These are phyloP conservation scores for Andrena chrysosceles DNA, from an alignment of 2,888 invertebrate species.

Conservation along the genomic window DNA sequence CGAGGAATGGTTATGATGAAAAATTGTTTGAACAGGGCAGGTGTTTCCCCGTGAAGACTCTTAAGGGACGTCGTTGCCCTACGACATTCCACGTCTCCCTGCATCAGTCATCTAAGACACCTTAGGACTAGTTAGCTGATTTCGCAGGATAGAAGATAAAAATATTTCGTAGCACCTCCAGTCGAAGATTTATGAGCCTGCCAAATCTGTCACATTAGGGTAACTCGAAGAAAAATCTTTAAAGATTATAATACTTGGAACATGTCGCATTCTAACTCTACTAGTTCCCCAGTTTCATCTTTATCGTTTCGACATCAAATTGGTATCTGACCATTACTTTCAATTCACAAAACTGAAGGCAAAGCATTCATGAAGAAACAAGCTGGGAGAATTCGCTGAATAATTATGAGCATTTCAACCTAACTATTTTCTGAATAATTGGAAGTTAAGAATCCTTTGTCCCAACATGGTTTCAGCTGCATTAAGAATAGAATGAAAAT, in stretches of 20 bases:
- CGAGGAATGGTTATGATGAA: conserved; percentile 72
- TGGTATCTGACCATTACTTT: too few species aligned
- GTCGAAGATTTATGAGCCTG: conserved; percentile 12
- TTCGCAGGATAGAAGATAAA: conserved; percentile 15
- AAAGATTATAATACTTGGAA: neutral
- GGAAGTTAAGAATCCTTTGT: neutral
- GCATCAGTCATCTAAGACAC: conserved; percentile 73
- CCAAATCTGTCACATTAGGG: neutral
- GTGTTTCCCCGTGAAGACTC: conserved; percentile 71
- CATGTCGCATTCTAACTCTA: neutral
- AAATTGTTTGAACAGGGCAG: conserved; percentile 77
- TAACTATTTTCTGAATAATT: too few species aligned
- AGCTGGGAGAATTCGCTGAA: too few species aligned
- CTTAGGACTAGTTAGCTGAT: conserved; percentile 45
- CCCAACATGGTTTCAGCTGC: neutral
- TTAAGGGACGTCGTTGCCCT: conserved; percentile 58
- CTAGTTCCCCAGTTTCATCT: neutral
- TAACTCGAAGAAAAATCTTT: neutral
- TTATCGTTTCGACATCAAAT: neutral
- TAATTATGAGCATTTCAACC: too few species aligned
- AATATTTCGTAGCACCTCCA: conserved; percentile 32
- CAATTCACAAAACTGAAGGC: too few species aligned
- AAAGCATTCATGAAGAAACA: too few species aligned
- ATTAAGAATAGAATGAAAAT: neutral
- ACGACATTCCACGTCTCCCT: conserved; percentile 62